phyloP scores from a whole-genome alignment of 2,113 vertebrate species.

The Burhinus bistriatus region DNA sequence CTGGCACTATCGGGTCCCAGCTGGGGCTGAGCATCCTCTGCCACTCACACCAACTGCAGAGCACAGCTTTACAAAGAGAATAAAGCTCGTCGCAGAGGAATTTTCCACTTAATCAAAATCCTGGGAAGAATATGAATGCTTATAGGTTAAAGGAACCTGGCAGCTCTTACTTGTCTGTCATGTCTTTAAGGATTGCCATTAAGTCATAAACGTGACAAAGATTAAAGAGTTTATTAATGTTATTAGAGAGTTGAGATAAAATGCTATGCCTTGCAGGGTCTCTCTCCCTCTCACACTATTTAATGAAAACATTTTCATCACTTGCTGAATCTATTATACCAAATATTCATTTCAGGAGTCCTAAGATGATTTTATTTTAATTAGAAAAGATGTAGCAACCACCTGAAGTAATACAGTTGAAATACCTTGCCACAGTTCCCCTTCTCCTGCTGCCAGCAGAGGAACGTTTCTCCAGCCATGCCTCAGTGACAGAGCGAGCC shows the following conservation, averaged over 20 bases:
- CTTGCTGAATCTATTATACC: constrained; percentile 73
- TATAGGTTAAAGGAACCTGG: constrained; percentile 58
- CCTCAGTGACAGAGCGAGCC: accelerated
- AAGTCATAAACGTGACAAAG: constrained; percentile 76
- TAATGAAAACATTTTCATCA: constrained; percentile 82
- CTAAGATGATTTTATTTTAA: constrained; percentile 76
- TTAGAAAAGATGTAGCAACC: constrained; percentile 70
- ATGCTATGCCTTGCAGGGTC: constrained; percentile 77
- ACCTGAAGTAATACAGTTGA: constrained; percentile 65
- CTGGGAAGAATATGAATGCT: background rate
- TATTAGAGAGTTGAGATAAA: constrained; percentile 78
- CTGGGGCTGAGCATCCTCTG: background rate
- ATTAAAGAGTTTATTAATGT: constrained; percentile 82
- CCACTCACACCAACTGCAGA: accelerated
- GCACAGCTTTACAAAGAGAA: background rate
- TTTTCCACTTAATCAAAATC: constrained; percentile 34
- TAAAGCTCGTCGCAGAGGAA: background rate
- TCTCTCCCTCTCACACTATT: constrained; percentile 62
- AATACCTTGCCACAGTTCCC: background rate
- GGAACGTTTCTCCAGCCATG: background rate
- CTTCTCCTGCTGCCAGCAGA: accelerated
- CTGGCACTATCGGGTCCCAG: accelerated
- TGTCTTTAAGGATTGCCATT: constrained; percentile 74
- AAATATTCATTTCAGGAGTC: constrained; percentile 73
- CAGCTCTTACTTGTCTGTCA: constrained; percentile 63